Evolutionary conservation across 1,140 invertebrate genomes (phyloP).

Genomic region (Chymomyza costata): DNA sequence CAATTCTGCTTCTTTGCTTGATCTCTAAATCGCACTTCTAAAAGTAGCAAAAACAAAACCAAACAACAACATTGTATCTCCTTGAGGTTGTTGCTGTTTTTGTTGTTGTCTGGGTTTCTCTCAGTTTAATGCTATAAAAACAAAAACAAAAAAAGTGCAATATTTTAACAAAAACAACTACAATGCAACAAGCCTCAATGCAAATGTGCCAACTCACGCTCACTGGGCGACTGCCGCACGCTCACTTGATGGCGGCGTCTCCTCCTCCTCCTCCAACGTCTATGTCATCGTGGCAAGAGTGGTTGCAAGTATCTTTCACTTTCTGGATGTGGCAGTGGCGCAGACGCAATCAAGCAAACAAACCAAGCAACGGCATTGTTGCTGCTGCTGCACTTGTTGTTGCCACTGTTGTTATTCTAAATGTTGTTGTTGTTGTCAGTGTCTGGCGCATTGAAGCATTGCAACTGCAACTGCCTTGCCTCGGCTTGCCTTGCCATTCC

Average conservation of each 20-base stretch:
- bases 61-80: background rate
- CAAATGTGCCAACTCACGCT: slow-evolving; percentile 54
- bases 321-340: slow-evolving; percentile 42
- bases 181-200: slow-evolving; percentile 10
- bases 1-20: no score
- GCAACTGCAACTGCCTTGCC: slow-evolving; percentile 61
- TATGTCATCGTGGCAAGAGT: slow-evolving; percentile 4
- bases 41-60: slow-evolving; percentile 12
- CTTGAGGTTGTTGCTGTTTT: background rate
- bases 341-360: no score
- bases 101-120: slow-evolving; percentile 1
- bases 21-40: no score
- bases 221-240: slow-evolving; percentile 27
- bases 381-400: slow-evolving; percentile 8
- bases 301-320: slow-evolving; percentile 65
- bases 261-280: background rate
- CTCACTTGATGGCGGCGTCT: background rate
- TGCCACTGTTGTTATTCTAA: slow-evolving; percentile 43
- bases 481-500: no score
- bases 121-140: no score
- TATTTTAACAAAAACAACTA: background rate
- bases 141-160: slow-evolving; percentile 1
- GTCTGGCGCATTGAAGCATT: slow-evolving; percentile 25
- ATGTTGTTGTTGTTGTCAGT: slow-evolving; percentile 35
- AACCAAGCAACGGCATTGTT: slow-evolving; percentile 13